These are phyloP conservation scores for Cardiocondyla obscurior DNA, from an alignment of 1,140 invertebrate genomes.

Conservation along the genomic window DNA sequence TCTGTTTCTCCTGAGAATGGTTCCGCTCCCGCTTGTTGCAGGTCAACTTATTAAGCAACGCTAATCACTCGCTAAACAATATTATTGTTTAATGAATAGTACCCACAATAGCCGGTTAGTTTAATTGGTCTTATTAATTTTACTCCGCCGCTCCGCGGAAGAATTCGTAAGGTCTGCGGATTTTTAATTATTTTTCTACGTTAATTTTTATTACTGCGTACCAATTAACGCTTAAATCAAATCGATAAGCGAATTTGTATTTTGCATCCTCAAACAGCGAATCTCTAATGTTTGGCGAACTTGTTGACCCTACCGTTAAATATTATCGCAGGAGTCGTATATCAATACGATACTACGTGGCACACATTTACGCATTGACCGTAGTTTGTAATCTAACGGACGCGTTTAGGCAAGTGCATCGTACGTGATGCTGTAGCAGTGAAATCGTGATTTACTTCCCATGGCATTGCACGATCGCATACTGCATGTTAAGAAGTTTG, in stretches of 20 bases:
- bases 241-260: neutral
- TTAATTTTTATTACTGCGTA: neutral
- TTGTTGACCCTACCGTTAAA: slow-evolving; percentile 19
- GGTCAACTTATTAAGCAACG: too few relatives aligned
- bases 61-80: slow-evolving; percentile 8
- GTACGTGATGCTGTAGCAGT: neutral
- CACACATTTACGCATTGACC: slow-evolving; percentile 12
- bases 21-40: neutral
- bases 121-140: slow-evolving; percentile 6
- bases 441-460: slow-evolving; percentile 11
- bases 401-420: neutral
- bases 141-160: neutral
- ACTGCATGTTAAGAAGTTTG: slow-evolving; percentile 22
- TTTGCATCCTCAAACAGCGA: neutral
- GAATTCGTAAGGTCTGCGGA: too few relatives aligned
- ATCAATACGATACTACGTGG: neutral
- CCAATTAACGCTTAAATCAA: slow-evolving; percentile 6
- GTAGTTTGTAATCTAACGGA: neutral
- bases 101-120: neutral
- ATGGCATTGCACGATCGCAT: neutral
- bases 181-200: neutral
- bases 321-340: slow-evolving; percentile 12
- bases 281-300: slow-evolving; percentile 13
- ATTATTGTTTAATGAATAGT: slow-evolving; percentile 19
- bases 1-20: slow-evolving; percentile 17